These are phyloP conservation scores for Neodon shergylaensis DNA, from an alignment of 2,113 vertebrate genomes.

Conservation along the genomic window DNA sequence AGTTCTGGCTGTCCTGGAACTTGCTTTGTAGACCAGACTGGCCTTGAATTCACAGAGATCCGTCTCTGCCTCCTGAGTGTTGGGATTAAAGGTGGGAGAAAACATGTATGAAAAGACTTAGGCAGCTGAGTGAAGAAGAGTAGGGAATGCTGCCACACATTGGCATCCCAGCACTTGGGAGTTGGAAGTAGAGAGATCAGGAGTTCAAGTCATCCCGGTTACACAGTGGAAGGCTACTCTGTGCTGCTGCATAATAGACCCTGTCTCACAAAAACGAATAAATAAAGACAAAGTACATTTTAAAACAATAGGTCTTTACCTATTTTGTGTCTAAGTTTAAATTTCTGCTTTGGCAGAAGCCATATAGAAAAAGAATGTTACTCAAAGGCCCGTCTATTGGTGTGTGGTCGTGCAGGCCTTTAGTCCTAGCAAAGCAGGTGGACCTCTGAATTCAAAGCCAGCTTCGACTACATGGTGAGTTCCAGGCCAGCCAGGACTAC, in stretches of 20 bases:
- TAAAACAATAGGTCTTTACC: not conserved
- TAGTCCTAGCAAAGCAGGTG: not conserved
- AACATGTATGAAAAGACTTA: not conserved
- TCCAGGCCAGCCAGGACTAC: not conserved
- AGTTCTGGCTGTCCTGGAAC: not conserved
- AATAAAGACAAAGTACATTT: not conserved
- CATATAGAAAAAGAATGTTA: not conserved
- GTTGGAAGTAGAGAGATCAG: not conserved
- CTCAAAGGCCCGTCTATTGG: not conserved
- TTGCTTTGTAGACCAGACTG: not conserved
- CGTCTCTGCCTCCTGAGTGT: not conserved
- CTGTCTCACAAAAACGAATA: not conserved
- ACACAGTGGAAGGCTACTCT: not conserved
- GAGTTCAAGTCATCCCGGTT: not conserved
- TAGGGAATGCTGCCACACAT: too few relatives aligned
- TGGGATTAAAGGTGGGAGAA: not conserved
- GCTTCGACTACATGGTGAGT: not conserved
- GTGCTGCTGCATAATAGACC: not conserved
- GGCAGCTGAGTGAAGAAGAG: constrained; percentile 6
- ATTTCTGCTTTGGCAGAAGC: not conserved
- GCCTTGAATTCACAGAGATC: not conserved
- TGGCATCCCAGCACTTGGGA: not conserved
- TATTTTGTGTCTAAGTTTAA: constrained; percentile 52
- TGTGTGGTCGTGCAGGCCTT: not conserved
- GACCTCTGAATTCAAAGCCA: not conserved